Conservation (phyloP, 2,888 invertebrate species). For the Mechanitis mazaeus region DNA sequence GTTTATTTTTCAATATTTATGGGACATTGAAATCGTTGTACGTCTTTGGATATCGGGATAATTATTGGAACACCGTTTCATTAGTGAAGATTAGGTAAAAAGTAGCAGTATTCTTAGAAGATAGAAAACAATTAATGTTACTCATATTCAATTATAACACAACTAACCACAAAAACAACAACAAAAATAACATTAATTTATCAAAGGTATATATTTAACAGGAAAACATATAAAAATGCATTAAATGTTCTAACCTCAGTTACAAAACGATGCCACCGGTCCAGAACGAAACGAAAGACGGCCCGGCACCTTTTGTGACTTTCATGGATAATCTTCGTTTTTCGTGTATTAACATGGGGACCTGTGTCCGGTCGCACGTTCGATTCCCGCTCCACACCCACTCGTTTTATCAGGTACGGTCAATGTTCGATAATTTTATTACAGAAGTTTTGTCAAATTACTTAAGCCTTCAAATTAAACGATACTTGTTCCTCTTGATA, state of each 20-base stretch:
- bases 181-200: neutral
- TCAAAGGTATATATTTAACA: neutral
- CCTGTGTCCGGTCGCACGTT: constrained; percentile 62
- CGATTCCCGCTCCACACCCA: constrained; percentile 47
- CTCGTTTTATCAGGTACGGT: constrained; percentile 62
- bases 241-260: constrained; percentile 11
- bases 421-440: constrained; percentile 74
- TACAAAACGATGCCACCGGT: constrained; percentile 37
- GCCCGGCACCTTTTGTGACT: constrained; percentile 72
- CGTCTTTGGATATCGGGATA: neutral
- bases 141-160: no score
- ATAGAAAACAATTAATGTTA: no score
- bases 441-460: constrained; percentile 75
- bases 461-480: constrained; percentile 70
- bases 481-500: constrained; percentile 64
- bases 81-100: neutral
- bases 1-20: neutral
- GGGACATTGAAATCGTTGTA: neutral
- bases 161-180: no score
- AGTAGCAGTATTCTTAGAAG: no score
- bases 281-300: constrained; percentile 54
- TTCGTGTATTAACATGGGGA: constrained; percentile 67
- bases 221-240: neutral
- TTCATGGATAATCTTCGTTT: constrained; percentile 71
- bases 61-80: neutral